These are phyloP conservation scores for Apodemia zela DNA, from an alignment of 2,888 invertebrate species.

Conservation along the genomic window DNA sequence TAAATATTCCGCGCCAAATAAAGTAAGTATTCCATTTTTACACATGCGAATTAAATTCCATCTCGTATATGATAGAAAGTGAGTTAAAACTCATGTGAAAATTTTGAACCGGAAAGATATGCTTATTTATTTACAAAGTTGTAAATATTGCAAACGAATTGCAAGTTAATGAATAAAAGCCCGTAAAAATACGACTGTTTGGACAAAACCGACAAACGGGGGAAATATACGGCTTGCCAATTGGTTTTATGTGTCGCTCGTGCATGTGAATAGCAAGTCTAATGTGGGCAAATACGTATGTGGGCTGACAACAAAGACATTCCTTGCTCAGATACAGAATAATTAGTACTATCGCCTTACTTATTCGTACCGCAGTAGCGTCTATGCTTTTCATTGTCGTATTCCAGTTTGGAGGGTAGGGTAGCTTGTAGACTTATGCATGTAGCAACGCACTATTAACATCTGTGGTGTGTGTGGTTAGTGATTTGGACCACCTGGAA, in stretches of 20 bases:
- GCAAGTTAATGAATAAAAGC: background rate
- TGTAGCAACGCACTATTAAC: too few species aligned
- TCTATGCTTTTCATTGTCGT: too few species aligned
- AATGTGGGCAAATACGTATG: background rate
- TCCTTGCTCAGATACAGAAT: background rate
- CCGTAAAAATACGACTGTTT: constrained; percentile 5
- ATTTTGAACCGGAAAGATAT: background rate
- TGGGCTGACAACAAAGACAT: background rate
- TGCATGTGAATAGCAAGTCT: constrained; percentile 1
- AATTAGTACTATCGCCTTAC: background rate
- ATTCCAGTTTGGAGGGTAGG: too few species aligned
- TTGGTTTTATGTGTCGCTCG: constrained; percentile 11
- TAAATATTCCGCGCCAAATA: background rate
- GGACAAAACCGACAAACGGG: background rate
- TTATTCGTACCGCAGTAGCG: too few species aligned
- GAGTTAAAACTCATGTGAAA: background rate
- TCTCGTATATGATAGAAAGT: background rate
- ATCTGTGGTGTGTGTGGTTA: too few species aligned
- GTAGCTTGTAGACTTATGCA: too few species aligned
- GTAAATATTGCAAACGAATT: background rate
- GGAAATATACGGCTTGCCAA: constrained; percentile 6
- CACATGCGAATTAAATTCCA: background rate
- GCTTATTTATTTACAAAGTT: background rate
- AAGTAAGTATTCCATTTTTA: background rate
- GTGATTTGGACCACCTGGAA: too few species aligned